Base-by-base conservation (phyloP, 2,797 vertebrate species). In the Acanthopagrus latus region DNA sequence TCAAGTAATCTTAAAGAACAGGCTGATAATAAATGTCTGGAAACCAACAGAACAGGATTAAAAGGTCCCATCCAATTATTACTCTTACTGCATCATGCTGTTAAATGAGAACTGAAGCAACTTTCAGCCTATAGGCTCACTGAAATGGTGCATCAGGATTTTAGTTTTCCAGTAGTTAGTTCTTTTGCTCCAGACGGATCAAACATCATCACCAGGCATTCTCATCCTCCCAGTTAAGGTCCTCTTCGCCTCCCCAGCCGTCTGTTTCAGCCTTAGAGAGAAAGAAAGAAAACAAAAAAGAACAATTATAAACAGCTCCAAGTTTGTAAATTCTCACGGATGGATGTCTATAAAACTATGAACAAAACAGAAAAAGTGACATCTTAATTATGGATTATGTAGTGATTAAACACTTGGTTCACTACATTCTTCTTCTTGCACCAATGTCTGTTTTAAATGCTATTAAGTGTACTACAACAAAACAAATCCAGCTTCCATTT, bases 221-320 rank as follows among this genome's bases (percentile, higher is more conserved):
- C 55, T 96, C 96, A 23, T 97, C 97, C 78, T 96, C 98, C 98
- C 97, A 99, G 93, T 94, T 97, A 74, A 99, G 92, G 21, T 98
- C 97, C 1, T 96, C 97, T 18, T 94, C 96, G 64, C 98, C 96
- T 70, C 94, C 97, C 98, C 98, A 99, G 88, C 97, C 97, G 76
- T 94, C 94, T n/a, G 94, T 89, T 87, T 97, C 97, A 54, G 89
- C 93, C 98, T 99, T 88, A 59, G 86, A 90, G 47, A 68, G 87
- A 27, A 64, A 67, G 33, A 50, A 59, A 52, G 29, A 64, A 67
- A n/a, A n/a, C n/a, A n/a, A 25, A 2, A 17, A 47, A 43, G 0
- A 48, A 59, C 0, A 38, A 63, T 27, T 1, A 75, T 27, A 0
- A 0, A 56, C 0, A 13, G 11, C 18, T 5, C 7, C 4, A 1